phyloP scores from a whole-genome alignment of 2,113 vertebrate species.

The Oreotrochilus melanogaster region DNA sequence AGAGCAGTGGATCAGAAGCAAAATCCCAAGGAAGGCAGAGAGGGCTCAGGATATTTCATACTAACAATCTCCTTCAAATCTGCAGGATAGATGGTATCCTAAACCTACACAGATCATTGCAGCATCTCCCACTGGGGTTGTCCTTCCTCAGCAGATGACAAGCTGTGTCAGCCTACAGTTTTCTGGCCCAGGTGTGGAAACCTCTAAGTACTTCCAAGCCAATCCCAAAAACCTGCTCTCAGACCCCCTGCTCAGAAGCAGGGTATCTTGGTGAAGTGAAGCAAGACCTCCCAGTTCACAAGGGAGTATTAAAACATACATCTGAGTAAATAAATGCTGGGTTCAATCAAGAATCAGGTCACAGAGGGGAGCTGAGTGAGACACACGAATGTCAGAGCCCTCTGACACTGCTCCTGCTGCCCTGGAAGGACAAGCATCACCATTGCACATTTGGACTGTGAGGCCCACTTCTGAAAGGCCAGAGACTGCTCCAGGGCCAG shows the following conservation, averaged over 20 bases:
- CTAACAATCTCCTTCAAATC: background rate
- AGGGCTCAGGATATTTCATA: background rate
- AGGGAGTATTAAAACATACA: background rate
- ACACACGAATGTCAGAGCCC: background rate
- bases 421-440: background rate
- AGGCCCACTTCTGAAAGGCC: background rate
- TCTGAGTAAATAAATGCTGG: background rate
- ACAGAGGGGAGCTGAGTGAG: background rate
- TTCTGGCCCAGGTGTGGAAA: background rate
- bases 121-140: background rate
- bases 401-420: background rate
- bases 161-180: background rate
- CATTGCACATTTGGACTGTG: background rate
- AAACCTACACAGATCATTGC: background rate
- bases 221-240: background rate
- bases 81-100: background rate
- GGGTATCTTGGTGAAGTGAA: constrained; percentile 11
- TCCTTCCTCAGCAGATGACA: background rate
- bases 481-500: background rate
- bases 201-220: background rate
- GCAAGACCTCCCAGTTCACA: background rate
- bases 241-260: background rate
- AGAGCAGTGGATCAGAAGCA: constrained; percentile 27
- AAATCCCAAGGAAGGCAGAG: background rate
- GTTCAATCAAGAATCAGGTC: background rate